Evolutionary conservation across 2,113 vertebrate genomes (phyloP).

Genomic region (Heteronetta atricapilla): DNA sequence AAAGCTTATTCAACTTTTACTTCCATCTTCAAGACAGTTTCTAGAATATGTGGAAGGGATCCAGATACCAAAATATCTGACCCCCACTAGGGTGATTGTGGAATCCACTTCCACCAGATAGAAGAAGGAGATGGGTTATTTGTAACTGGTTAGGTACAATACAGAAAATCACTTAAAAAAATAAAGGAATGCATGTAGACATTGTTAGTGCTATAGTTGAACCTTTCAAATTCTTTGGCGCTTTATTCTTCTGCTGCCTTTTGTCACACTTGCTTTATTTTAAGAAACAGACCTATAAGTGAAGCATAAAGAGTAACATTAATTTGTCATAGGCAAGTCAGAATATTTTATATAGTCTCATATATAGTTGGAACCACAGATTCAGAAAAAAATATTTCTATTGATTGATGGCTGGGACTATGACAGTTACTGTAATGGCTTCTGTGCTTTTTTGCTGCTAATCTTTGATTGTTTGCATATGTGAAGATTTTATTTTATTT

Average conservation of each 20-base stretch:
- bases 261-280: neutral
- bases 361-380: neutral
- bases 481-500: neutral
- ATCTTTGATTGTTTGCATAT: neutral
- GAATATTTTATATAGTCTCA: neutral
- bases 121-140: rapidly evolving
- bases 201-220: neutral
- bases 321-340: neutral
- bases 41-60: neutral
- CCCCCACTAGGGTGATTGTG: rapidly evolving
- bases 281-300: neutral
- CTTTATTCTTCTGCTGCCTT: neutral
- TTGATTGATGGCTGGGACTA: neutral
- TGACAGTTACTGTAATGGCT: neutral
- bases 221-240: neutral
- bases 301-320: neutral
- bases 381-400: neutral
- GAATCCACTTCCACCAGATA: neutral
- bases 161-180: neutral
- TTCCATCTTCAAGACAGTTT: neutral
- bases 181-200: neutral
- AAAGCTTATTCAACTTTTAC: neutral
- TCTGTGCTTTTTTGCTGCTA: neutral
- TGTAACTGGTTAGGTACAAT: neutral
- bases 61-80: neutral